Conservation (phyloP, 2,113 vertebrate species). For the Pycnonotus jocosus region DNA sequence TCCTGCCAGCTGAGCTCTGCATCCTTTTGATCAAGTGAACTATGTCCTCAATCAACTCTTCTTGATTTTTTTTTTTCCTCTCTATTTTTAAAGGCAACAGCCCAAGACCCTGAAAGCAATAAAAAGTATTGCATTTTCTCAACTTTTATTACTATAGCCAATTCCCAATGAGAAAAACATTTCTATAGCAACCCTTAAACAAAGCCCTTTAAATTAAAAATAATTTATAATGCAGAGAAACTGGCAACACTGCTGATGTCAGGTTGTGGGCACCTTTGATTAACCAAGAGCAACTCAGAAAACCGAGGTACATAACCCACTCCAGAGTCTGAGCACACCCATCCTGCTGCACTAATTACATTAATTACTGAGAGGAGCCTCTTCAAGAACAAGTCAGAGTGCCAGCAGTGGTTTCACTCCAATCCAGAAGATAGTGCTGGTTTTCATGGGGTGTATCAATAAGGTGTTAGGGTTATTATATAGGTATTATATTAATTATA, state of each 20-base stretch:
- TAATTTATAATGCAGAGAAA: not conserved
- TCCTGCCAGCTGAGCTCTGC: not conserved
- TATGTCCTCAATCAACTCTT: not conserved
- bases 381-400: not conserved
- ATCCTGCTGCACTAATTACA: not conserved
- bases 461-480: not conserved
- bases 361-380: not conserved
- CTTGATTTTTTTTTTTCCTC: not conserved
- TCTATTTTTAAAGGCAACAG: not conserved
- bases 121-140: not conserved
- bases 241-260: not conserved
- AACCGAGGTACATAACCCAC: not conserved
- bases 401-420: not conserved
- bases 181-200: not conserved
- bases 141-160: not conserved
- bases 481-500: too few species aligned
- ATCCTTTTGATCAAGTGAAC: not conserved
- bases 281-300: not conserved
- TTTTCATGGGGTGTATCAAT: not conserved
- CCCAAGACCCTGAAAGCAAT: not conserved
- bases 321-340: not conserved
- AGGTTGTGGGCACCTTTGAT: not conserved
- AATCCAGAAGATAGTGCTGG: accelerated
- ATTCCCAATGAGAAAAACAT: not conserved
- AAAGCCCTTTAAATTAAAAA: not conserved